A percentile compares a stretch with the other conserved stretches of the same genome.
Conservation (phyloP, 1,140 invertebrate genomes). For the Bombus consobrinus region DNA sequence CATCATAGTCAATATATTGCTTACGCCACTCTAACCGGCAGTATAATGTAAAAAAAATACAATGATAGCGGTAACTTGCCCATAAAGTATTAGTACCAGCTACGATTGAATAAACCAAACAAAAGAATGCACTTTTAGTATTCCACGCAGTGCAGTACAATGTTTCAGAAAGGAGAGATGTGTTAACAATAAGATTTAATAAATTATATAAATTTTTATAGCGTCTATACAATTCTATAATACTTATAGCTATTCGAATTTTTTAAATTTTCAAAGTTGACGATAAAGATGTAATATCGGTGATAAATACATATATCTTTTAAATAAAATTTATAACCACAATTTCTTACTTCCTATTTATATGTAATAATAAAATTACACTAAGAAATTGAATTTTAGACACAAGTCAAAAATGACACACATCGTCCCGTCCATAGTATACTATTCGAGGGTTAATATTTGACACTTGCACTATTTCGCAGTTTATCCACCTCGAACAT, state of each 20-base stretch:
- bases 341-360: too few relatives aligned
- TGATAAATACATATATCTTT: background rate
- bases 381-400: background rate
- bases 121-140: too few relatives aligned
- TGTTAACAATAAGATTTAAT: too few relatives aligned
- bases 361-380: background rate
- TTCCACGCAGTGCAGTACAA: too few relatives aligned
- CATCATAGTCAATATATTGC: background rate
- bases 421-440: background rate
- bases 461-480: background rate
- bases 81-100: background rate
- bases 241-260: too few relatives aligned
- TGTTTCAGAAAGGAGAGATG: too few relatives aligned
- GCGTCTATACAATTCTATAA: too few relatives aligned
- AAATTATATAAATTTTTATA: too few relatives aligned
- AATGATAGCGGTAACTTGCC: constrained; percentile 7
- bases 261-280: too few relatives aligned
- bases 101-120: too few relatives aligned
- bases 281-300: too few relatives aligned
- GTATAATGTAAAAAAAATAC: background rate
- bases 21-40: background rate
- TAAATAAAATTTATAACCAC: background rate
- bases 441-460: background rate
- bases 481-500: background rate
- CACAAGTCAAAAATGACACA: background rate